A percentile compares a stretch with the other conserved stretches of the same genome.
Conservation (phyloP, 2,888 invertebrate species). For the Trichogramma evanescens region DNA sequence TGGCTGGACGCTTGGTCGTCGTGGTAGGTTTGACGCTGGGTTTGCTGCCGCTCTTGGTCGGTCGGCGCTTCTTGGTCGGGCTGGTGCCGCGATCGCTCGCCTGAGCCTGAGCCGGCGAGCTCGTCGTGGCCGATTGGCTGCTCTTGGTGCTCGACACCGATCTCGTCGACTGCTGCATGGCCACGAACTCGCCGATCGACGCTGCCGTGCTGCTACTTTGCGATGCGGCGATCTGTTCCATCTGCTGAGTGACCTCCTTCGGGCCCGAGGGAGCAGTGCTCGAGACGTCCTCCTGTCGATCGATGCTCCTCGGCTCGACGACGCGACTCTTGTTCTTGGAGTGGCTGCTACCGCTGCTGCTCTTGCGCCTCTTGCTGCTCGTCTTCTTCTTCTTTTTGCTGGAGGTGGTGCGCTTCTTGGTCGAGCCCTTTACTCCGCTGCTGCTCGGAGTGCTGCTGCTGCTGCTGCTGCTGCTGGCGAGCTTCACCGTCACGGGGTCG, state of each 20-base stretch:
- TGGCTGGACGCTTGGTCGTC: not conserved
- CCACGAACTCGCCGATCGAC: not conserved
- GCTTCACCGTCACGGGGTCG: conserved; percentile 76
- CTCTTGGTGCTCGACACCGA: conserved; percentile 1
- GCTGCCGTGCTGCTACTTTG: not conserved
- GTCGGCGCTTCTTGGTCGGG: not conserved
- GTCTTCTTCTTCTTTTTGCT: conserved; percentile 42
- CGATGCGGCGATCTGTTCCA: no score
- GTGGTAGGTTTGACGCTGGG: not conserved
- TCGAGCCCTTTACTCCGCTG: conserved; percentile 40
- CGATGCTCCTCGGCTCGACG: conserved; percentile 21
- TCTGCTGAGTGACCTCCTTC: no score
- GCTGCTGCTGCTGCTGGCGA: conserved; percentile 53
- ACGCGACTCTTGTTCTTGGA: conserved; percentile 28
- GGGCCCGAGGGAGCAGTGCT: not conserved
- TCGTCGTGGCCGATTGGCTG: conserved; percentile 3
- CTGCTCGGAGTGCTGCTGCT: conserved; percentile 49
- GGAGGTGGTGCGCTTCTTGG: conserved; percentile 26
- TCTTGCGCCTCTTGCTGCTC: conserved; percentile 15
- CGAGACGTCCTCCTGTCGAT: not conserved
- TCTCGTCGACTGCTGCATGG: conserved; percentile 11
- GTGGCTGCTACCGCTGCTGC: not conserved
- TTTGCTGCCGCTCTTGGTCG: conserved; percentile 11
- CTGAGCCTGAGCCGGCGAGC: conserved; percentile 10
- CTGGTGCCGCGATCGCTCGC: conserved; percentile 10